phyloP scores from a whole-genome alignment of 2,113 vertebrate species.

The Emydocephalus ijimae region DNA sequence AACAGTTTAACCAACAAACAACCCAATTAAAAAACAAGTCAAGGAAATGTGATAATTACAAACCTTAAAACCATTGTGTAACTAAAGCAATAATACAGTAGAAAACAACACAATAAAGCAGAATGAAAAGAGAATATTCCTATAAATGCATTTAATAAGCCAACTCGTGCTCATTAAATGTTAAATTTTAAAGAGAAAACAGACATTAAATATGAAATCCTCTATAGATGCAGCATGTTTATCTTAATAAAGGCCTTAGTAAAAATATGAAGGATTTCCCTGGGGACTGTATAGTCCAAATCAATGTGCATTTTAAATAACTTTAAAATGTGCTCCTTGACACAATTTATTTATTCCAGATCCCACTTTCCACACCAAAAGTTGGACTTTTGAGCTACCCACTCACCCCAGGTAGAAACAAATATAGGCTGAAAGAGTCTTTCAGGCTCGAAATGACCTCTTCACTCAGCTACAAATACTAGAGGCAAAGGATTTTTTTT shows the following conservation, averaged over 20 bases:
- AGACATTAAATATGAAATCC: background rate
- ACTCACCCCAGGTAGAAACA: background rate
- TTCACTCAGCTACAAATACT: background rate
- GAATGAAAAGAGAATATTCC: background rate
- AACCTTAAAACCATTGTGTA: background rate
- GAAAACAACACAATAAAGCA: background rate
- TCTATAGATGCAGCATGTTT: background rate
- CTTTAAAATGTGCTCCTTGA: background rate
- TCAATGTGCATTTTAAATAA: background rate
- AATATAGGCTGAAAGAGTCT: background rate
- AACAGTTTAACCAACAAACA: background rate
- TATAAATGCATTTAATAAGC: background rate
- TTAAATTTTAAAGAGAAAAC: background rate
- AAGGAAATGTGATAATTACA: background rate
- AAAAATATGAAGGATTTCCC: background rate
- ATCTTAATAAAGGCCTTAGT: background rate
- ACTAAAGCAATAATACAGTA: background rate
- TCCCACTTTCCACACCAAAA: background rate
- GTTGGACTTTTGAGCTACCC: background rate
- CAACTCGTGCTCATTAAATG: background rate
- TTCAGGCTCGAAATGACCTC: background rate
- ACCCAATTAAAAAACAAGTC: background rate
- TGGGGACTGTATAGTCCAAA: background rate
- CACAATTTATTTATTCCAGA: background rate
- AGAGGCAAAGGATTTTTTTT: background rate